phyloP scores from a whole-genome alignment of 2,113 vertebrate genomes.

The Kobus ellipsiprymnus region DNA sequence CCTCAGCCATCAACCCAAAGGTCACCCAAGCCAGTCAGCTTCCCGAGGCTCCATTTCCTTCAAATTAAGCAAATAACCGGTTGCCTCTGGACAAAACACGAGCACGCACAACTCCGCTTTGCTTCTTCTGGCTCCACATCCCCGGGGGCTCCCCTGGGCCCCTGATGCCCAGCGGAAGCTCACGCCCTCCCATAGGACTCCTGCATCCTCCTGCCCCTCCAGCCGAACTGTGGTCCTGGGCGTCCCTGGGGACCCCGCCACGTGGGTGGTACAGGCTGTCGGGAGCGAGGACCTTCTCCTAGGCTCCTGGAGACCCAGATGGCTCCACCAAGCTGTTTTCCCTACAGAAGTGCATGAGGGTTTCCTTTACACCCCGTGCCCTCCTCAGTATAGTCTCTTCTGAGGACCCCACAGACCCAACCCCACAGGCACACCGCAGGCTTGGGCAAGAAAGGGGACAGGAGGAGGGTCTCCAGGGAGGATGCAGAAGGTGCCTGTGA shows the following conservation, averaged over 20 bases:
- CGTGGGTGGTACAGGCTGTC: accelerated
- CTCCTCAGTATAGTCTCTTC: background rate
- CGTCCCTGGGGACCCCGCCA: accelerated
- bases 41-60: background rate
- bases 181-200: accelerated
- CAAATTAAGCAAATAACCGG: background rate
- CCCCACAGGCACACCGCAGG: accelerated
- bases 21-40: background rate
- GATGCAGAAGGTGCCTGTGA: accelerated
- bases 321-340: background rate
- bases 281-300: too few relatives aligned
- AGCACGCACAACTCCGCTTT: accelerated
- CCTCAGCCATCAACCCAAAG: too few relatives aligned
- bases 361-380: accelerated
- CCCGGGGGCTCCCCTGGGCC: too few relatives aligned
- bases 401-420: too few relatives aligned
- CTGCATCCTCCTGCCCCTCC: background rate
- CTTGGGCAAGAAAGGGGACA: background rate
- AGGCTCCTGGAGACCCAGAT: accelerated
- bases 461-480: background rate
- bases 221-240: accelerated
- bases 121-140: too few relatives aligned
- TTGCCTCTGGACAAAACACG: background rate
- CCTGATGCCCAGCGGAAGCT: accelerated
- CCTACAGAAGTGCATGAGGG: background rate